A percentile compares a stretch with the other conserved stretches of the same genome.
These are phyloP conservation scores for Lydus trimaculatus DNA, from an alignment of 2,888 invertebrate species.

Conservation along the genomic window DNA sequence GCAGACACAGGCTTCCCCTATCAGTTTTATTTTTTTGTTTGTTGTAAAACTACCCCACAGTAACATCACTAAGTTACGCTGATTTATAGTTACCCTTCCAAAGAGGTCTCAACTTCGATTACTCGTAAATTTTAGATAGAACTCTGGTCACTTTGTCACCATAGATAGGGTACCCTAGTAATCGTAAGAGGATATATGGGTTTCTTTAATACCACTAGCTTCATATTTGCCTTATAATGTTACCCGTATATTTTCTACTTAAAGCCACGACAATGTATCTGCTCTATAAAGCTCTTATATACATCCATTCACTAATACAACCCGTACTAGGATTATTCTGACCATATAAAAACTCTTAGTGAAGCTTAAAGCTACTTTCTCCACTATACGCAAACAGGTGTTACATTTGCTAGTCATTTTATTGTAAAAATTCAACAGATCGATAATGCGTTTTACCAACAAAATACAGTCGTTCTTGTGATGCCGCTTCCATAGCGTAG, in stretches of 20 bases:
- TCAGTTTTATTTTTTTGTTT: background rate
- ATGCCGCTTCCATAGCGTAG: too few species aligned
- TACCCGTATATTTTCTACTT: constrained; percentile 29
- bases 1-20: too few species aligned
- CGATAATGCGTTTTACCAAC: too few species aligned
- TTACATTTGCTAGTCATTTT: background rate
- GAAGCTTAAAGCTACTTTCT: background rate
- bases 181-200: constrained; percentile 28
- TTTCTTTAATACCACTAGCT: constrained; percentile 28
- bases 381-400: background rate
- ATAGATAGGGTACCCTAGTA: constrained; percentile 11
- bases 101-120: background rate
- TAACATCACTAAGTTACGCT: background rate
- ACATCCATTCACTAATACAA: constrained; percentile 24
- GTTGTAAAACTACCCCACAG: too few species aligned
- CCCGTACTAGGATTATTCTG: constrained; percentile 24
- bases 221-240: constrained; percentile 29
- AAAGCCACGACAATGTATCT: constrained; percentile 20
- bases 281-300: constrained; percentile 30
- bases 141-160: constrained; percentile 18
- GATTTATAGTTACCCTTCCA: background rate
- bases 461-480: too few species aligned
- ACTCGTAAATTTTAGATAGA: background rate
- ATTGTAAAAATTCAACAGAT: background rate
- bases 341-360: constrained; percentile 21